Base-by-base conservation (phyloP, 2,797 vertebrate genomes). In the Moxostoma hubbsi region DNA sequence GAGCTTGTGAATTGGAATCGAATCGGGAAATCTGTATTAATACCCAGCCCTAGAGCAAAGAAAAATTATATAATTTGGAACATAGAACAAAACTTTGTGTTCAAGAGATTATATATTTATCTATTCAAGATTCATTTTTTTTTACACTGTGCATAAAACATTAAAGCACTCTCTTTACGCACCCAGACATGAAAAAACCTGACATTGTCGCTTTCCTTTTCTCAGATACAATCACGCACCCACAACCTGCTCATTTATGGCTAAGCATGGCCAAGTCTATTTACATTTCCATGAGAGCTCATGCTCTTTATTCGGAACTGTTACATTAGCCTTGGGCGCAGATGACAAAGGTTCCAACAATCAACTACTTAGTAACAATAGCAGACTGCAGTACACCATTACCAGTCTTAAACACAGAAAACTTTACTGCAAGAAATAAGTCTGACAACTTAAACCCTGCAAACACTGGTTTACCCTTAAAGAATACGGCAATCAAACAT, bases 271-370 rank as follows among this genome's bases (percentile, higher is more conserved):
- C 63, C 79, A 71, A 70, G 69, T 79, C 45, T 83, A 64, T 88
- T 85, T 85, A 83, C 84, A 72, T 88, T 85, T 86, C 81, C 84
- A 84, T 67, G 76, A 50, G 72, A 72, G 36, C 50, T 83, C 74
- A 70, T 67, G 76, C 76, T 36, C 70, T 80, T 70, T 82, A 77
- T 84, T 65, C 57, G 77, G 74, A 12, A 43, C 75, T 67, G 46
- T 49, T 45, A 45, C 47, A 79, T 15, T 64, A 62, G 80, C 80
- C 68, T 77, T 64, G 49, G 73, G 75, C 79, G 57, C 72, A 57
- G 64, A 64, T 57, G 58, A 57, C 57, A 80, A 61, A 10, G 0
- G n/a, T 50, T 78, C 63, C 61, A 74, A 77, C 59, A 65, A 67
- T 1, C 71, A 70, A 57, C 66, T 43, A 57, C 49, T 53, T 13